Evolutionary conservation across 2,797 vertebrate species (phyloP).

Genomic region (Synanceia verrucosa): DNA sequence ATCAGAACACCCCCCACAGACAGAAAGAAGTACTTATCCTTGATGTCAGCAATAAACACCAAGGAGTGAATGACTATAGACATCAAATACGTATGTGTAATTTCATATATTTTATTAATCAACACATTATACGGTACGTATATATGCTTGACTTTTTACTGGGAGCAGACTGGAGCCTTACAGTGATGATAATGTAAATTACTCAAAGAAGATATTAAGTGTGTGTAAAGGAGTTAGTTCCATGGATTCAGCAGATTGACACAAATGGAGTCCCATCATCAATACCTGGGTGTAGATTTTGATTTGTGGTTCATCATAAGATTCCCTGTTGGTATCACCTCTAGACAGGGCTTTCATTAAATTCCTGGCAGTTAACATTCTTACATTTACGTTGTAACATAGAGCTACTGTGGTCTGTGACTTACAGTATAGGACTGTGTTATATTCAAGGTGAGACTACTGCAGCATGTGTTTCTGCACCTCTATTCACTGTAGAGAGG

Average conservation of each 20-base stretch:
- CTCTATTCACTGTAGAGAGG: background rate
- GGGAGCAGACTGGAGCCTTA: background rate
- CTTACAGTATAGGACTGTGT: background rate
- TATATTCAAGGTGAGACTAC: too few relatives aligned
- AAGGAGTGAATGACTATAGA: too few relatives aligned
- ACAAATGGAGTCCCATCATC: background rate
- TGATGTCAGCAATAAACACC: constrained; percentile 18
- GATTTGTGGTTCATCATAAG: background rate
- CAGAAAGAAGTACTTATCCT: background rate
- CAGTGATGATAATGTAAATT: background rate
- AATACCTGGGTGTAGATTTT: background rate
- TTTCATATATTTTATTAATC: too few relatives aligned
- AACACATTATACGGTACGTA: too few relatives aligned
- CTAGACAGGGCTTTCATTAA: background rate
- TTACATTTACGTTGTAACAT: background rate
- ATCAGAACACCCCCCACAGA: constrained; percentile 9
- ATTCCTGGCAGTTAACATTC: background rate
- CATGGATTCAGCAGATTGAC: background rate
- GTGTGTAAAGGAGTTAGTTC: background rate
- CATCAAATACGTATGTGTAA: too few relatives aligned
- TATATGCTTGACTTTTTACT: background rate
- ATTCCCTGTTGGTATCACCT: background rate
- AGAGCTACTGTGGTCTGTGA: background rate
- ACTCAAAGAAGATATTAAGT: background rate
- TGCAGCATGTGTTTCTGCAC: too few relatives aligned